Evolutionary conservation across 2,797 vertebrate species (phyloP).

Genomic region (Staurois parvus): DNA sequence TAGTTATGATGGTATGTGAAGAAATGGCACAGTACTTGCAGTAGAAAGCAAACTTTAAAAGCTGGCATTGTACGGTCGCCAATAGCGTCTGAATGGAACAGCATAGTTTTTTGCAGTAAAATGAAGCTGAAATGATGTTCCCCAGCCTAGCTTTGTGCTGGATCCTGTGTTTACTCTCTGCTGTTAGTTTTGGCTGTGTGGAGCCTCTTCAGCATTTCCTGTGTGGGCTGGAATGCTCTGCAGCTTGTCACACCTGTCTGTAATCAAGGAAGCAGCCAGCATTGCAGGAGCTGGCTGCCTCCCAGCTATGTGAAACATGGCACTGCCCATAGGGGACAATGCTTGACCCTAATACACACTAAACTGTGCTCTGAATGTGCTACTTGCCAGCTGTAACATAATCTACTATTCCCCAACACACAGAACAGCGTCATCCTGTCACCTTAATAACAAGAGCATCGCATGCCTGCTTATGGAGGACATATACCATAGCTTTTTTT

Average conservation of each 20-base stretch:
- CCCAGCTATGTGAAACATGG: slow-evolving; percentile 45
- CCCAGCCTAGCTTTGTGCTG: slow-evolving; percentile 14
- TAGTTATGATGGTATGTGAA: neutral
- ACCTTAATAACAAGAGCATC: neutral
- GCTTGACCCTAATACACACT: slow-evolving; percentile 21
- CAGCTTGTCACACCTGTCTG: slow-evolving; percentile 44
- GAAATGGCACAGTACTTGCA: neutral
- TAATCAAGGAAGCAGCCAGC: slow-evolving; percentile 35
- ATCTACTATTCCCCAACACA: slow-evolving; percentile 12
- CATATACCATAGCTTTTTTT: neutral
- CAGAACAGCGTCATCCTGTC: neutral
- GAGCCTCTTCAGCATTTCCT: slow-evolving; percentile 50
- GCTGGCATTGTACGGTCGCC: neutral
- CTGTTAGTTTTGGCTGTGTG: slow-evolving; percentile 36
- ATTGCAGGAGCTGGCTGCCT: slow-evolving; percentile 27
- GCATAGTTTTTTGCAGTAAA: neutral
- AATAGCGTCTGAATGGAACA: neutral
- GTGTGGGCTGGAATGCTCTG: slow-evolving; percentile 53
- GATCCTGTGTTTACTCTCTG: slow-evolving; percentile 40
- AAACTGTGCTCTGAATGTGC: neutral
- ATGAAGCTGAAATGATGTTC: slow-evolving; percentile 14
- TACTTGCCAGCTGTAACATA: slow-evolving; percentile 7
- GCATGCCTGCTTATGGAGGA: neutral
- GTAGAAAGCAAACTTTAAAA: neutral
- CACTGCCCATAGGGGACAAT: slow-evolving; percentile 23